Evolutionary conservation across 2,797 vertebrate species (phyloP).

Genomic region (Somateria mollissima): DNA sequence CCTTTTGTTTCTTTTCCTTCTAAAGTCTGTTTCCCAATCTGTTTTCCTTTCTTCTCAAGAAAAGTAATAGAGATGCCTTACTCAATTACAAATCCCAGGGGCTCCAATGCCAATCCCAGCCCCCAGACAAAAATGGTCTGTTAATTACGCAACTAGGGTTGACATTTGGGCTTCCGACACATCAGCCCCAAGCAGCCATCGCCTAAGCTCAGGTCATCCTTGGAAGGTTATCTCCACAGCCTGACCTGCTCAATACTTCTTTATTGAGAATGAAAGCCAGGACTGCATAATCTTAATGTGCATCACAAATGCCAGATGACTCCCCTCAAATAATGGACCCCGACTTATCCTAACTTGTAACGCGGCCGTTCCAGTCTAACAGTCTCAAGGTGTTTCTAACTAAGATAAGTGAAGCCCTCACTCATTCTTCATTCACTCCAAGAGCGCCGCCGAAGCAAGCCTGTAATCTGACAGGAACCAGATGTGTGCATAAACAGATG

Average conservation of each 20-base stretch:
- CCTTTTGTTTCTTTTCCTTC: not conserved
- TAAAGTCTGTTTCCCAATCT: not conserved
- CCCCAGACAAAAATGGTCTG: not conserved
- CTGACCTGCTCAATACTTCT: not conserved
- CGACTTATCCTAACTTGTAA: not conserved
- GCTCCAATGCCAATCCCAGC: not conserved
- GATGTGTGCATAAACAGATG: not conserved
- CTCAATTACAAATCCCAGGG: not conserved
- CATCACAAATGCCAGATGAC: not conserved
- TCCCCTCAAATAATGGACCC: not conserved
- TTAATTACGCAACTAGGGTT: not conserved
- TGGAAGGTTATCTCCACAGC: not conserved
- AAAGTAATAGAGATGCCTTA: not conserved
- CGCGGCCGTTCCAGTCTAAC: not conserved
- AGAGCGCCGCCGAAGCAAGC: not conserved
- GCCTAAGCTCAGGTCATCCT: not conserved
- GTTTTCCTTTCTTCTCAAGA: not conserved
- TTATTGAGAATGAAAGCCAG: not conserved
- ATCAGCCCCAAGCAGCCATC: not conserved
- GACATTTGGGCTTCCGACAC: not conserved
- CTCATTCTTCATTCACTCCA: not conserved
- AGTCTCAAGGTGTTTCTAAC: conserved; percentile 24
- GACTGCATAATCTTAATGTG: not conserved
- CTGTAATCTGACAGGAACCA: not conserved
- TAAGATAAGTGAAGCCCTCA: not conserved